phyloP scores from a whole-genome alignment of 2,797 vertebrate species.

The Champsocephalus gunnari region DNA sequence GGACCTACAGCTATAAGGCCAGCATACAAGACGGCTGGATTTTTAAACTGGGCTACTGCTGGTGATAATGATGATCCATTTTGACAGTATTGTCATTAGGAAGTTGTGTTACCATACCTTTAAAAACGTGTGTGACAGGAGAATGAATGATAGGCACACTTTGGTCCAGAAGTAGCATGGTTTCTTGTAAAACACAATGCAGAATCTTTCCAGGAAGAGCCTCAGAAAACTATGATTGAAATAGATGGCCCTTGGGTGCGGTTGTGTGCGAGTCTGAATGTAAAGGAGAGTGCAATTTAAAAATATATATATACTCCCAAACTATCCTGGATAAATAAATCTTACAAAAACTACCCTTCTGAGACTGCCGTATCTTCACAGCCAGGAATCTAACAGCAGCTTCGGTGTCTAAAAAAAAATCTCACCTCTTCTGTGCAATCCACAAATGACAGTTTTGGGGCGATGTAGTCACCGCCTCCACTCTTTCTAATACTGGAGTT shows the following conservation, averaged over 20 bases:
- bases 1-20: neutral
- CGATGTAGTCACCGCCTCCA: slow-evolving; percentile 56
- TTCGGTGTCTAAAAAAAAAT: slow-evolving; percentile 55
- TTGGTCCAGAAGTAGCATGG: slow-evolving; percentile 17
- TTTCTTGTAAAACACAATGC: slow-evolving; percentile 35
- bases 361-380: slow-evolving; percentile 51
- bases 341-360: slow-evolving; percentile 23
- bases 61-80: neutral
- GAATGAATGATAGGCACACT: slow-evolving; percentile 22
- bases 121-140: slow-evolving; percentile 5
- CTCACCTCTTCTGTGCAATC: slow-evolving; percentile 49
- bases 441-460: slow-evolving; percentile 78
- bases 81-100: neutral
- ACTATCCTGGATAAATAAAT: slow-evolving; percentile 58
- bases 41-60: slow-evolving; percentile 10
- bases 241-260: slow-evolving; percentile 42
- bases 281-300: slow-evolving; percentile 28
- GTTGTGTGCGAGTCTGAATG: slow-evolving; percentile 41
- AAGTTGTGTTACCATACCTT: slow-evolving; percentile 10
- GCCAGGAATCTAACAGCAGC: slow-evolving; percentile 59
- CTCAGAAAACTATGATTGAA: slow-evolving; percentile 44
- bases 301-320: slow-evolving; percentile 32
- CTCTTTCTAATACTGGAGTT: slow-evolving; percentile 51
- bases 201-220: slow-evolving; percentile 36
- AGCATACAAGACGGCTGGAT: neutral